phyloP scores from a whole-genome alignment of 2,797 vertebrate species.

The Pangasius larnaudii region DNA sequence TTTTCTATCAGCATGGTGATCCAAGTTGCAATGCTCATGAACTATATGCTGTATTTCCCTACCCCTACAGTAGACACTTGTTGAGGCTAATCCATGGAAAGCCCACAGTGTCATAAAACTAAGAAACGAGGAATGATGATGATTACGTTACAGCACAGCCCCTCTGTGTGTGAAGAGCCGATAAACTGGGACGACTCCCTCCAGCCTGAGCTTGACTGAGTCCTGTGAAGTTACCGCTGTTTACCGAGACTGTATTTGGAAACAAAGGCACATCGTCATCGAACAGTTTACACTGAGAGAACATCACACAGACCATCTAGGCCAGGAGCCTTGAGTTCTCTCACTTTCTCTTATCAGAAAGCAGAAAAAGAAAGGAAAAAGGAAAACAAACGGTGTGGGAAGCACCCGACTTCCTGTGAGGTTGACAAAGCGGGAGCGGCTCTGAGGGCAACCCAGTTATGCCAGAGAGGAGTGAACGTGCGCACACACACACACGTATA shows the following conservation, averaged over 20 bases:
- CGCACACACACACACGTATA: background rate
- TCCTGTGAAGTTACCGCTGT: constrained; percentile 9
- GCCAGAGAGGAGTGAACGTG: constrained; percentile 55
- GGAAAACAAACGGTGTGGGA: constrained; percentile 65
- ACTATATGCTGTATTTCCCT: background rate
- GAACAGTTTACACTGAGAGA: constrained; percentile 48
- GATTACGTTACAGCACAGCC: constrained; percentile 1
- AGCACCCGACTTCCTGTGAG: constrained; percentile 49
- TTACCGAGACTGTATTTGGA: constrained; percentile 39
- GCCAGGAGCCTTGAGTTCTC: constrained; percentile 4
- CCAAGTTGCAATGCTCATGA: background rate
- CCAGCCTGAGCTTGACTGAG: constrained; percentile 24
- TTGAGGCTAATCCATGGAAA: background rate
- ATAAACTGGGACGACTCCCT: background rate
- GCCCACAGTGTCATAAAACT: constrained; percentile 8
- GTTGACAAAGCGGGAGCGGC: constrained; percentile 53
- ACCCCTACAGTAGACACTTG: background rate
- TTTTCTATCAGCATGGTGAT: background rate
- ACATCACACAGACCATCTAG: constrained; percentile 9
- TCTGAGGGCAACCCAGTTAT: constrained; percentile 61
- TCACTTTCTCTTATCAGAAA: constrained; percentile 16
- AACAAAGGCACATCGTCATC: constrained; percentile 71
- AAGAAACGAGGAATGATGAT: constrained; percentile 11
- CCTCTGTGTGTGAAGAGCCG: background rate
- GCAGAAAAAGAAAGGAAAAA: constrained; percentile 59